Evolutionary conservation across 2,113 vertebrate species (phyloP).

Genomic region (Phalacrocorax aristotelis): DNA sequence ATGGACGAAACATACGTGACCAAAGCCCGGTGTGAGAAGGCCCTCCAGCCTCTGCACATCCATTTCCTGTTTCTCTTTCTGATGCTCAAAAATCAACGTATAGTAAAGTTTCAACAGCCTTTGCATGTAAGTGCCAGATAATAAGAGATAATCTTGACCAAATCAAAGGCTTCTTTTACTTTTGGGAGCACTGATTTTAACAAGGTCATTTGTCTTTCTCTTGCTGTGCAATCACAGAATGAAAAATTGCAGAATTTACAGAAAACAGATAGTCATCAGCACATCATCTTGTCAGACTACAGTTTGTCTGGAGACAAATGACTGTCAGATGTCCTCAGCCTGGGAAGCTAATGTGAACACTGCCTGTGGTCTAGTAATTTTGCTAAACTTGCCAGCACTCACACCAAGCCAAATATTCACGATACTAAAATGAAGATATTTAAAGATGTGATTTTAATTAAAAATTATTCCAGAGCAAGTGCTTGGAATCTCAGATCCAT

Average conservation of each 20-base stretch:
- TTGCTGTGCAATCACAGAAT: slow-evolving; percentile 9
- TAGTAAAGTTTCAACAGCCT: neutral
- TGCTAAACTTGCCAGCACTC: neutral
- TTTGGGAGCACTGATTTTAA: slow-evolving; percentile 4
- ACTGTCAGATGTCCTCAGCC: neutral
- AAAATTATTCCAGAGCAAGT: neutral
- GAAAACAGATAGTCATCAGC: neutral
- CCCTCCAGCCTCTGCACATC: neutral
- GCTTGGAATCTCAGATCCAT: neutral
- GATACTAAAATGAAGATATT: neutral
- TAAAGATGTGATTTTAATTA: neutral
- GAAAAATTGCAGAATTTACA: slow-evolving; percentile 36
- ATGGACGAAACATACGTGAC: neutral
- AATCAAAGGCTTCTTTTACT: slow-evolving; percentile 12
- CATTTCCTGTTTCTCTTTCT: neutral
- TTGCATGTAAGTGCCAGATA: neutral
- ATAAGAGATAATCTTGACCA: neutral
- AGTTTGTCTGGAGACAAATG: neutral
- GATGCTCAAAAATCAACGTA: neutral
- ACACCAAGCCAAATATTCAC: neutral
- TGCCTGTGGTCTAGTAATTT: neutral
- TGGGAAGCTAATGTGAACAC: neutral
- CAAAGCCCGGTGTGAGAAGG: neutral
- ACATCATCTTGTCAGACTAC: slow-evolving; percentile 2
- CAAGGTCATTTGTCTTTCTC: neutral